phyloP scores from a whole-genome alignment of 2,888 invertebrate genomes.

The Pemphredon lugubris region DNA sequence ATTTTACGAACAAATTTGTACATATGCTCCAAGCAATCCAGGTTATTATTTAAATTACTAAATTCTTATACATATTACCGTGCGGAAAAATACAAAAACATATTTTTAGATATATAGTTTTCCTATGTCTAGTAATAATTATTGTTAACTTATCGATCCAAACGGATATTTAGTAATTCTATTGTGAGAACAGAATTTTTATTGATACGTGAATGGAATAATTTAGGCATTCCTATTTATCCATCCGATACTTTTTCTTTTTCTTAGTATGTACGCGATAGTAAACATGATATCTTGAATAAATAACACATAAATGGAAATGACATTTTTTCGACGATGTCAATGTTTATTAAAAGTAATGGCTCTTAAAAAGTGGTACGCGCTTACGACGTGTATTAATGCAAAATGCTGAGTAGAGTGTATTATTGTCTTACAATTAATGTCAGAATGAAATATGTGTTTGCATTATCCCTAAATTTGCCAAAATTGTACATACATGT shows the following conservation, averaged over 20 bases:
- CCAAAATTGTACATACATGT: constrained; percentile 60
- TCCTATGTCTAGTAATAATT: constrained; percentile 35
- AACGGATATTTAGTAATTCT: constrained; percentile 21
- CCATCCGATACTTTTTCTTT: constrained; percentile 18
- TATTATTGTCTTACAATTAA: constrained; percentile 23
- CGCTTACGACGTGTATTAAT: constrained; percentile 25
- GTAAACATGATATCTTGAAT: constrained; percentile 36
- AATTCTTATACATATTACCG: constrained; percentile 27
- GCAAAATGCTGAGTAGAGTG: constrained; percentile 23
- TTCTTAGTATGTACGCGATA: constrained; percentile 21
- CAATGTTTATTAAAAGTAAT: constrained; percentile 12
- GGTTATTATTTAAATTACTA: constrained; percentile 37
- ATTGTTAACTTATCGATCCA: constrained; percentile 32
- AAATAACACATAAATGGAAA: too few species aligned
- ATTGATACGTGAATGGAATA: constrained; percentile 3
- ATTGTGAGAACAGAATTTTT: constrained; percentile 22
- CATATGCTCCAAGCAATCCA: constrained; percentile 41
- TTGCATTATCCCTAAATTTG: constrained; percentile 35
- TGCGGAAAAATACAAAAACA: constrained; percentile 29
- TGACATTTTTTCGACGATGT: constrained; percentile 33
- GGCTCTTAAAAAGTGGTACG: constrained; percentile 17
- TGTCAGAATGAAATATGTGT: constrained; percentile 26
- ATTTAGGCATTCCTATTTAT: constrained; percentile 19
- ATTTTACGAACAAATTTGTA: constrained; percentile 49
- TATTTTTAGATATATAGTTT: constrained; percentile 51